Evolutionary conservation across 2,113 vertebrate species (phyloP), one percentile per base, ranked within the genome.

Genomic region (Coptodon rendalli): DNA sequence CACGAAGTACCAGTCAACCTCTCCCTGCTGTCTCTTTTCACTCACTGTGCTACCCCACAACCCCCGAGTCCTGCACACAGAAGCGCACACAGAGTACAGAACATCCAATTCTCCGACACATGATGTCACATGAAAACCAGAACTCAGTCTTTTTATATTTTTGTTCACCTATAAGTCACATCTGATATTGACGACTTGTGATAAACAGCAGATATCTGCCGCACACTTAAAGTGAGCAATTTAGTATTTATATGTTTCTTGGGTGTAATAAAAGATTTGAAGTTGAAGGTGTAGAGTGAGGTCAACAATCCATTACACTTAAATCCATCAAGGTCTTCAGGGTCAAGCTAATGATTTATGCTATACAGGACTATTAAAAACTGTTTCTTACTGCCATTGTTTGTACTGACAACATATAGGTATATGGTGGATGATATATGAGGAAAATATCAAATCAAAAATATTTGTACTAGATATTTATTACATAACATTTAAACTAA

Each of bases 1-100:
- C 89, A 89, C 71, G 80, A 85, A 88, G 90, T 91, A 87, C 89
- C 78, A 91, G 84, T 87, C 87, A 85, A 84, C 63, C 76, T 83
- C 61, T 56, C 27, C 24, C 80, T 59, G 17, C 81, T 43, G 34
- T 63, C 24, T 85, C 50, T 63, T 80, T 71, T 84, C 76, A 56
- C 57, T 78, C 45, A 52, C 27, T 78, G 73, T 78, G 6, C 6
- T n/a, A 34, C 17, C 73, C 73, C 45, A 78, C 73, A 78, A 34
- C 17, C 14, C 6, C 27, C 19, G 12, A 50, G 16, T 63, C 38
- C 59, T 50, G 54, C 54, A 68, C 54, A 76, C 14, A 85, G 71
- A 50, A 48, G 6, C 38, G 6, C 63, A 83, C 54, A 71, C 34
- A 84, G 19, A 22, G 24, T 19, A 84, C 6, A 50, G 54, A 36